Evolutionary conservation across 2,797 vertebrate genomes (phyloP), one percentile per base, ranked within the genome.

Genomic region (Pithecia hirsuta): DNA sequence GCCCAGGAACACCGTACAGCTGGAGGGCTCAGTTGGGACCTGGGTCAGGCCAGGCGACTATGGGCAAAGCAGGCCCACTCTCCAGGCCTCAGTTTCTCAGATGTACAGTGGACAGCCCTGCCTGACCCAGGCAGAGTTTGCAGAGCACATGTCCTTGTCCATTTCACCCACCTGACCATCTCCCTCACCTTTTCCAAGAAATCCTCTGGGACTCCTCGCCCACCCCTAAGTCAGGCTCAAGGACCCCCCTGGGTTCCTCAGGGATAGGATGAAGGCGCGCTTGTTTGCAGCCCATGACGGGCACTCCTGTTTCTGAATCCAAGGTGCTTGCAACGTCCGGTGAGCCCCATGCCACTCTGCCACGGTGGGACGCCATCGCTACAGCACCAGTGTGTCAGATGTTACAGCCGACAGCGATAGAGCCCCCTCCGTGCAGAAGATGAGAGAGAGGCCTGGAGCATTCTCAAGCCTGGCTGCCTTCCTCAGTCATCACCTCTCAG

Each of bases 401-500:
- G 59, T 61, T 15, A 17, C 17, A 44, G 30, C 20, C 1, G 5
- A 30, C 15, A 4, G 15, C 11, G 1, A 12, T 3, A 36, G 10
- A 55, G 2, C 19, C 64, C 39, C 20, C 11, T 28, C 10, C 0
- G 0, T 1, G 10, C 24, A 36, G 52, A 36, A 4, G 15, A 6
- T 7, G 30, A n/a, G 2, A 46, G 79, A n/a, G 2, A 46, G 79
- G 17, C 11, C 64, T 33, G 96, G 79, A 74, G 72, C 4, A 74
- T 15, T 9, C 39, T 20, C 41, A 52, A n/a, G 52, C 94, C 87
- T 80, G 79, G 80, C 19, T 28, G 39, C 70, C 92, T 24, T 97
- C 82, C 85, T 91, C 94, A 44, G 94, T 88, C 86, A n/a, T 82
- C 3, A 0, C 48, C 61, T 91, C 41, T 57, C 96, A 82, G 90